Base-by-base conservation (phyloP, 1,140 invertebrate species). In the Drosophila ananassae region DNA sequence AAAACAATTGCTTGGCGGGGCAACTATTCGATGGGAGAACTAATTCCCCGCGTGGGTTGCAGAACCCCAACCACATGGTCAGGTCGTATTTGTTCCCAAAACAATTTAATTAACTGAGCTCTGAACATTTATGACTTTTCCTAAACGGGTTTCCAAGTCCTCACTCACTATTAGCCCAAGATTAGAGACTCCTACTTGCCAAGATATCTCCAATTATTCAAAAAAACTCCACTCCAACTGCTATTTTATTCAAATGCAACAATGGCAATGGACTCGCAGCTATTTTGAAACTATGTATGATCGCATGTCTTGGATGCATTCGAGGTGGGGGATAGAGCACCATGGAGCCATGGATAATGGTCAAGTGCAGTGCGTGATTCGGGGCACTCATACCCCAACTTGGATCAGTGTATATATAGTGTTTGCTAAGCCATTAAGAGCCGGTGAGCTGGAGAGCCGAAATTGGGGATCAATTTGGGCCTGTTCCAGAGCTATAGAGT, bases 331-430 rank as follows among this genome's bases (percentile, higher is more conserved):
- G 37, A 39, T 25, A 46, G n/a, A n/a, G n/a, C n/a, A n/a, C n/a
- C n/a, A n/a, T n/a, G n/a, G n/a, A n/a, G n/a, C 50, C 53, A 30
- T 52, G 50, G 63, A 69, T 69, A 69, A 69, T 69, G 66, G 66
- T 69, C 67, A 71, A 71, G 67, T 71, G 63, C 64, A 69, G 52
- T 71, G 67, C 67, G 67, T 71, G 67, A 71, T 71, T 71, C 67
- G 66, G 63, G 52, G 41, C 34, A 56, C 63, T 67, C 25, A 28
- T 28, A 28, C 25, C 7, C 63, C 37, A 52, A 13, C 60, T n/a
- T 46, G 34, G 34, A 37, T 37, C 12, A 3, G 32, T 12, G 8
- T 6, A 32, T 8, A 17, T 8, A 2, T 50, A 41, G 41, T 71
- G 67, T 71, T 71, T 71, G 67, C 67, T 41, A 69, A 69, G 64